Evolutionary conservation across 2,888 invertebrate species (phyloP), one percentile per base, ranked within the genome.

Genomic region (Cremastinae sp.): DNA sequence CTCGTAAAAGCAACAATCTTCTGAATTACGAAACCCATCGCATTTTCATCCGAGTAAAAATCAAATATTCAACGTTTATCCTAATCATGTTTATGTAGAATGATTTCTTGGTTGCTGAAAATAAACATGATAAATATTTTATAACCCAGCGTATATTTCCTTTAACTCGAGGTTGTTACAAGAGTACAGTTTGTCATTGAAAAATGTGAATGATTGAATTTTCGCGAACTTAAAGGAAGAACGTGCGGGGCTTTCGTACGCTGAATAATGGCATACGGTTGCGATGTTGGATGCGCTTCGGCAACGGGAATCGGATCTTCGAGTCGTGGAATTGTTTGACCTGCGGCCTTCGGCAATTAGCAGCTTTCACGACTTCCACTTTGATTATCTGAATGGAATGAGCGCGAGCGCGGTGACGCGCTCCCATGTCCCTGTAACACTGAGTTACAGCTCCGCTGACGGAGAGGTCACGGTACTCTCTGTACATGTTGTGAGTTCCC

Each of bases 401-500:
- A 58, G 99, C 98, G 79, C 99, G 93, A 34, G 99, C 99, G 89
- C 99, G 95, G 91, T 99, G 99, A 84, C 98, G 94, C 69, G 99
- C 98, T 80, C 94, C 95, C 87, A 87, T 87, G 89, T 99, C 99
- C 71, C 98, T 94, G 91, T 99, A 99, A 91, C 98, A 98, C 90
- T 97, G 96, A 10, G 99, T 99, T 70, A 99, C 98, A 73, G 98
- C 99, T 74, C 96, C 97, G 66, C 97, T 96, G 4, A 98, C 96
- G 74, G 97, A 96, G 84, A 98, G 92, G 91, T 99, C 99, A 83
- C 99, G 94, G 92, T 99, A 99, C 91, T 99, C 99, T 81, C 98
- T 94, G 95, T 99, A 99, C 99, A 99, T 99, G 93, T 99, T 99
- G 93, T 99, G 99, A 73, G 98, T 98, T 72, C 99, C 99, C 8